Evolutionary conservation across 2,113 vertebrate species (phyloP).

Genomic region (Planiliza haematocheilus): DNA sequence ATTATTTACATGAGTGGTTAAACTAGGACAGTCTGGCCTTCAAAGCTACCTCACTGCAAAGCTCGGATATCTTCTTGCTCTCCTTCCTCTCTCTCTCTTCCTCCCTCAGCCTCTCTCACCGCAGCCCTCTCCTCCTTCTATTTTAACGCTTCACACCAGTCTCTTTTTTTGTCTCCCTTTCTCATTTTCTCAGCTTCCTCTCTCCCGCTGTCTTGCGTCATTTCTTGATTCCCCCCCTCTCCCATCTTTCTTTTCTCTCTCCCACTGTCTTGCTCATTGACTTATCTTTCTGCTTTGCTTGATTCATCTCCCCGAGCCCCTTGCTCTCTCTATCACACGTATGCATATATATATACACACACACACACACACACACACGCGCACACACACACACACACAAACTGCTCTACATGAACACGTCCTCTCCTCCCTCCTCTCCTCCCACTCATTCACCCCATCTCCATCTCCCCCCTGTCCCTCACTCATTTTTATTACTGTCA

Average conservation of each 20-base stretch:
- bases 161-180: constrained; percentile 16
- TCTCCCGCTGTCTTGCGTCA: constrained; percentile 52
- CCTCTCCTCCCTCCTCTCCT: constrained; percentile 62
- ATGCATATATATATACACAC: constrained; percentile 28
- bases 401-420: constrained; percentile 57
- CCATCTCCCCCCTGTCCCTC: constrained; percentile 70
- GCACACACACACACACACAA: constrained; percentile 17
- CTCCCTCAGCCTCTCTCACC: constrained; percentile 4
- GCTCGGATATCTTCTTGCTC: constrained; percentile 25
- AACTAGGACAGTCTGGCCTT: constrained; percentile 74
- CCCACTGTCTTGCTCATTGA: constrained; percentile 56
- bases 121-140: not conserved
- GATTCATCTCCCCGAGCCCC: constrained; percentile 49
- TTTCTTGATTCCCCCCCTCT: constrained; percentile 30
- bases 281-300: constrained; percentile 57
- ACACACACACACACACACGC: constrained; percentile 36
- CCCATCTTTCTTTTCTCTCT: constrained; percentile 29
- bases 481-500: constrained; percentile 79
- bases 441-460: constrained; percentile 75
- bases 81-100: constrained; percentile 17
- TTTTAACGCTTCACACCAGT: constrained; percentile 33
- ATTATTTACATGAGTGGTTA: constrained; percentile 77
- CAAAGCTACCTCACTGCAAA: constrained; percentile 56
- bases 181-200: constrained; percentile 45
- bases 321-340: constrained; percentile 44